These are phyloP conservation scores for Oligia strigilis DNA, from an alignment of 2,888 invertebrate species.

Conservation along the genomic window DNA sequence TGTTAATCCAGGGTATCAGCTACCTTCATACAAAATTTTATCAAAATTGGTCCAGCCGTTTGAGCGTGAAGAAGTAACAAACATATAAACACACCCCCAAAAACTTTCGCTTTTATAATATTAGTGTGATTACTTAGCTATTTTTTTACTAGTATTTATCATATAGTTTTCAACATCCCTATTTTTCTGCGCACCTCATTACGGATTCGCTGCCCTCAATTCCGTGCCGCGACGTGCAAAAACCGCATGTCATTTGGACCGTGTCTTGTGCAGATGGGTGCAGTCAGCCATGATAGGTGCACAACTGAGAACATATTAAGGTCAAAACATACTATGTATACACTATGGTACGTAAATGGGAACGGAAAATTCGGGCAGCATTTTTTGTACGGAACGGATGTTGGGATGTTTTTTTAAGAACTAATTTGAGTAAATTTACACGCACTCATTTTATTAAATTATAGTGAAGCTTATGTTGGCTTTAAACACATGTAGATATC, in stretches of 20 bases:
- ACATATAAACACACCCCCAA: no score
- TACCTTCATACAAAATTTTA: no score
- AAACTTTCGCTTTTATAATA: no score
- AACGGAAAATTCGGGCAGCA: background rate
- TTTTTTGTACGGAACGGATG: background rate
- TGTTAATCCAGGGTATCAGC: no score
- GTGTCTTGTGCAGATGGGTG: slow-evolving; percentile 66
- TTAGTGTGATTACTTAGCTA: no score
- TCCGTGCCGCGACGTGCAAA: slow-evolving; percentile 57
- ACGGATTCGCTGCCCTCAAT: slow-evolving; percentile 60
- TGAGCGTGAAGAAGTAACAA: no score
- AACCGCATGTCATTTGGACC: slow-evolving; percentile 66
- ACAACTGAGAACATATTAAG: slow-evolving; percentile 61
- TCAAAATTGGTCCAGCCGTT: no score
- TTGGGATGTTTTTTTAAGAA: background rate
- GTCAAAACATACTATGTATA: slow-evolving; percentile 44
- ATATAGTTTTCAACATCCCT: background rate
- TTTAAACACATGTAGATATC: background rate
- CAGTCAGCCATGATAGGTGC: slow-evolving; percentile 58
- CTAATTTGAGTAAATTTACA: no score
- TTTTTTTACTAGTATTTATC: background rate
- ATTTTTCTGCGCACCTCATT: slow-evolving; percentile 54
- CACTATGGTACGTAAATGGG: slow-evolving; percentile 14
- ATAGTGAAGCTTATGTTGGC: background rate
- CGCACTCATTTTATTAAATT: no score